Evolutionary conservation across 1,140 invertebrate species (phyloP).

Genomic region (Trissolcus basalis): DNA sequence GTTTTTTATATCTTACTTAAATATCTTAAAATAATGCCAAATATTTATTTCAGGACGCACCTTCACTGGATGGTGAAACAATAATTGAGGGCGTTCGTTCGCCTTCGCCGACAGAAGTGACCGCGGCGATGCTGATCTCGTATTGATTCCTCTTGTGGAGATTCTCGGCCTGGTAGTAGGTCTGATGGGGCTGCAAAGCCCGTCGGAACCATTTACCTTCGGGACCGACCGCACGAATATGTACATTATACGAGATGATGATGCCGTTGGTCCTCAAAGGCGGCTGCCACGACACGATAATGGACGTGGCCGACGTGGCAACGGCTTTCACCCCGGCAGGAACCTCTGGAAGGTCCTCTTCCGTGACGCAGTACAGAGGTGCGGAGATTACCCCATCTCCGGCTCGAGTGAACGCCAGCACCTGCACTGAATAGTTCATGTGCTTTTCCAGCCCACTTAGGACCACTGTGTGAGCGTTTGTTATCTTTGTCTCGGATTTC

Average conservation of each 20-base stretch:
- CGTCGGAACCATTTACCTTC: slow-evolving; percentile 72
- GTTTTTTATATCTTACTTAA: too few species aligned
- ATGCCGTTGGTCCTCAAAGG: slow-evolving; percentile 78
- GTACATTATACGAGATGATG: slow-evolving; percentile 77
- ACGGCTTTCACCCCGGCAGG: slow-evolving; percentile 93
- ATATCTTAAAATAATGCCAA: slow-evolving; percentile 8
- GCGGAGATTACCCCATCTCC: slow-evolving; percentile 91
- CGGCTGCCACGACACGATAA: slow-evolving; percentile 88
- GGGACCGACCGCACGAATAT: slow-evolving; percentile 67
- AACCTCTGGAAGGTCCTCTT: slow-evolving; percentile 92
- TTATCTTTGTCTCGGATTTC: slow-evolving; percentile 80
- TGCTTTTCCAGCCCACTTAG: slow-evolving; percentile 84
- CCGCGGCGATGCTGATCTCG: slow-evolving; percentile 84
- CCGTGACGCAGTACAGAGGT: slow-evolving; percentile 90
- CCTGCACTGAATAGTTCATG: slow-evolving; percentile 94
- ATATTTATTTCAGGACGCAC: slow-evolving; percentile 65
- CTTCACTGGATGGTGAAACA: slow-evolving; percentile 85
- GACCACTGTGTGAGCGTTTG: slow-evolving; percentile 81
- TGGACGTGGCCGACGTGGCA: slow-evolving; percentile 87
- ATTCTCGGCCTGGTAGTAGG: slow-evolving; percentile 75
- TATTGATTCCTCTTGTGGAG: slow-evolving; percentile 77
- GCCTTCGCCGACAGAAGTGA: slow-evolving; percentile 87
- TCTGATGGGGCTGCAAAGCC: slow-evolving; percentile 71
- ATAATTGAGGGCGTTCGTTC: slow-evolving; percentile 85
- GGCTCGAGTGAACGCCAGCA: slow-evolving; percentile 90